A percentile compares a stretch with the other conserved stretches of the same genome.
Evolutionary conservation across 2,888 invertebrate species (phyloP).

Genomic region (Oithona nana): DNA sequence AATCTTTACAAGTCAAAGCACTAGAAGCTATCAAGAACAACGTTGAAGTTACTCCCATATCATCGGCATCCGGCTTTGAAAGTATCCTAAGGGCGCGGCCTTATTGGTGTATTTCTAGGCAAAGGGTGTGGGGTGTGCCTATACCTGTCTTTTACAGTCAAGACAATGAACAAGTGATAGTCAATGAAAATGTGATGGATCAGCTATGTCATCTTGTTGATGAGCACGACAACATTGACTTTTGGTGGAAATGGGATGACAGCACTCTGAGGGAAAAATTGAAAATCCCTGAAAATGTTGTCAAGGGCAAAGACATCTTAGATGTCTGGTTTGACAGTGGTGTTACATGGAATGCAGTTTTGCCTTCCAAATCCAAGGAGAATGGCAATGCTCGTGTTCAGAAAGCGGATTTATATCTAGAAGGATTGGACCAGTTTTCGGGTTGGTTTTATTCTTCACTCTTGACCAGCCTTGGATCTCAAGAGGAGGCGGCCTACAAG

Average conservation of each 20-base stretch:
- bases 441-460: conserved; percentile 98
- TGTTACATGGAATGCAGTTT: conserved; percentile 54
- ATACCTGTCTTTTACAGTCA: conserved; percentile 69
- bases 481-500: conserved; percentile 52
- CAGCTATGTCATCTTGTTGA: conserved; percentile 25
- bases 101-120: conserved; percentile 96
- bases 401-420: conserved; percentile 63
- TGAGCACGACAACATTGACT: conserved; percentile 36
- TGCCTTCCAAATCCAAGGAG: conserved; percentile 32
- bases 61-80: too few relatives aligned
- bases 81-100: conserved; percentile 43
- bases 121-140: conserved; percentile 94
- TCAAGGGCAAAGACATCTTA: conserved; percentile 46
- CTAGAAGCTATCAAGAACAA: conserved; percentile 31
- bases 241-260: conserved; percentile 94
- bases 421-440: conserved; percentile 87
- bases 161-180: conserved; percentile 35
- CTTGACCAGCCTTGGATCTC: conserved; percentile 65
- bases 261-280: too few relatives aligned
- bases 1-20: conserved; percentile 48
- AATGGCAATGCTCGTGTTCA: too few relatives aligned
- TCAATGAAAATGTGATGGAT: conserved; percentile 19
- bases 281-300: too few relatives aligned
- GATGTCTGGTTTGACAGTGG: conserved; percentile 99
- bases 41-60: not conserved